Base-by-base conservation (phyloP, 2,797 vertebrate genomes). In the Rhinichthys osculus region DNA sequence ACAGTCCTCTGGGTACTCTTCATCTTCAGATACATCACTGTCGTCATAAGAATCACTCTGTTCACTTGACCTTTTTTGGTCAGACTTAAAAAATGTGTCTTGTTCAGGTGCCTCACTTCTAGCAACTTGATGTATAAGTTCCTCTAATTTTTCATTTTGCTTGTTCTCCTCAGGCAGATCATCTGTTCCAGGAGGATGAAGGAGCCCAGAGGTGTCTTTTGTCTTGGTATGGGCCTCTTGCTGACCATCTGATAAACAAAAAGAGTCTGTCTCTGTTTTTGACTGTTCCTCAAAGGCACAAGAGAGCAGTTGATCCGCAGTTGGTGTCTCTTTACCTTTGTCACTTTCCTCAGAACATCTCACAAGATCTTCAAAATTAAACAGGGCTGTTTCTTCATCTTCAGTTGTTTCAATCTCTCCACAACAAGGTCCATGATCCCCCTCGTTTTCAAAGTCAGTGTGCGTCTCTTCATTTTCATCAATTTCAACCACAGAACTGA, bases 11-110 rank as follows among this genome's bases (percentile, higher is more conserved):
- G 64, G 21, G 79, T 81, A 90, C 27, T 88, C 86, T 83, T 96
- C 95, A 38, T 95, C 93, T 1, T 95, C 94, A 27, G 92, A 92
- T 23, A 91, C 92, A 13, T 85, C 89, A 80, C 88, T 88, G 84
- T 92, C 88, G 33, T 93, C 91, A 0, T 81, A 86, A 30, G 47
- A 85, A 13, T 90, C 50, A n/a, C 1, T 59, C 38, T 87, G 85
- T 42, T 88, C 83, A n/a, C 66, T 30, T 64, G 71, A n/a, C 19
- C 19, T 78, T 64, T 87, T 57, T 62, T 87, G 88, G 52, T 90
- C 89, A 16, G 84, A 76, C 72, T 84, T 88, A 57, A 85, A 79
- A 67, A 87, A 42, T 3, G 69, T n/a, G 11, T 87, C 88, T 0
- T 85, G 16, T 47, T 88, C 89, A 19, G 81, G n/a, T 1, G 67